Evolutionary conservation across 1,140 invertebrate species (phyloP).

Genomic region (Archegozetes longisetosus): DNA sequence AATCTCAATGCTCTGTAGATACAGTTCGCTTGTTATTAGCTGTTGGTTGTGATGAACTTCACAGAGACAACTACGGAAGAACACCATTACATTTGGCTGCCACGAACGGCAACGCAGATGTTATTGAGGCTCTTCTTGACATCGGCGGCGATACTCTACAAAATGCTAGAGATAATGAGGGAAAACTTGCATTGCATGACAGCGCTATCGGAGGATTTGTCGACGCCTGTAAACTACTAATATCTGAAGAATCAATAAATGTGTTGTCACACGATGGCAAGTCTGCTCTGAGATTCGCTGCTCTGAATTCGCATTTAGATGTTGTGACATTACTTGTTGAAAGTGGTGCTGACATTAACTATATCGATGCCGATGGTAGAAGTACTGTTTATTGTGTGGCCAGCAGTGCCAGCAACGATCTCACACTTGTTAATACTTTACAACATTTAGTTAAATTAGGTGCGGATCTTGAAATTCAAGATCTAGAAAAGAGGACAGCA

Average conservation of each 20-base stretch:
- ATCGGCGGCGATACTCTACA: constrained; percentile 8
- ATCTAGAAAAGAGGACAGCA: constrained; percentile 76
- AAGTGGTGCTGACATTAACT: constrained; percentile 68
- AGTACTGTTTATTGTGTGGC: constrained; percentile 81
- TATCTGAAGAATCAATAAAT: constrained; percentile 41
- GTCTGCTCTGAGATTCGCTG: constrained; percentile 75
- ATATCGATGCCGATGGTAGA: constrained; percentile 75
- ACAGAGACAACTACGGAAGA: constrained; percentile 64
- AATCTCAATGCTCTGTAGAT: constrained; percentile 57
- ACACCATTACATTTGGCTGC: constrained; percentile 66
- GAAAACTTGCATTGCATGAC: constrained; percentile 6
- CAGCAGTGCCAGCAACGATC: not conserved
- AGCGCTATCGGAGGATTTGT: constrained; percentile 11
- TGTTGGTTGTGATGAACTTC: constrained; percentile 72
- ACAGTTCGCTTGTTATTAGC: constrained; percentile 76
- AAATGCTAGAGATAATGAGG: constrained; percentile 8
- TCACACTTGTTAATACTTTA: constrained; percentile 40
- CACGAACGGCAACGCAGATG: constrained; percentile 42
- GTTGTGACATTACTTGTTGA: constrained; percentile 53
- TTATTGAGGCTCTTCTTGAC: constrained; percentile 8
- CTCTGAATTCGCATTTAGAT: constrained; percentile 65
- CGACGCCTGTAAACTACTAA: not conserved
- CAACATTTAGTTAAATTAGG: constrained; percentile 57
- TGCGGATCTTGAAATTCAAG: constrained; percentile 66
- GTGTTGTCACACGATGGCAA: constrained; percentile 82